Base-by-base conservation (phyloP, 1,140 invertebrate genomes). In the Drosophila pandora region DNA sequence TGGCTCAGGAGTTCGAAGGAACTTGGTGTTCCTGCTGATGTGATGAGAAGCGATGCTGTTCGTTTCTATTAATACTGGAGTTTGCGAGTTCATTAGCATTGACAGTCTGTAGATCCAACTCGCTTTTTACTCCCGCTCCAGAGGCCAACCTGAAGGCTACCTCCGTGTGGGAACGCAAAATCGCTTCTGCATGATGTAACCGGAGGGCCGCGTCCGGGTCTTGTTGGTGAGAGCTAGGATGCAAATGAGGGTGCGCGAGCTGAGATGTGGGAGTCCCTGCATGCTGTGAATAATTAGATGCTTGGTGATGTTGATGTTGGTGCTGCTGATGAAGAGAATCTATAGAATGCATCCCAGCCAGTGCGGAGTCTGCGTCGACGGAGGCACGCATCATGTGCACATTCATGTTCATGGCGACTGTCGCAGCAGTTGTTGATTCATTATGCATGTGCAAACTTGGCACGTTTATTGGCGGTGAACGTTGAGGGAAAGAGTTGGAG, bases 151-250 rank as follows among this genome's bases (percentile, higher is more conserved):
- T 93, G 12, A 97, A 93, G 1, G 96, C 95, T 17, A 95, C 96
- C 87, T 97, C 96, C 1, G 96, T 96, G 76, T 97, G 96, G 53
- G 95, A 96, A 80, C 96, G 94, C 12, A 97, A 92, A 9, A 97
- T 92, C 0, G 96, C 96, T 91, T 97, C 96, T 1, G 95, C 95
- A 82, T 96, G 90, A 23, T 90, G 94, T 93, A 97, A 95, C 60
- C 96, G 93, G 6, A 97, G 91, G 1, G 96, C 95, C 5, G 96
- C 94, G 78, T 95, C 94, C 3, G 93, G 92, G 55, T 82, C 94
- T 6, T 93, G 93, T 30, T 79, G 77, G 23, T 92, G 91, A 25
- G 83, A 68, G 28, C 63, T 68, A 53, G 70, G 57, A 2, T 75
- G 80, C 22, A 55, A 41, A 30, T 67, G 76, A n/a, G 76, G 49